Percentiles rank a stretch among this genome's conserved stretches.
phyloP scores from a whole-genome alignment of 2,888 invertebrate genomes.

The Polydrusus pterygomalis region DNA sequence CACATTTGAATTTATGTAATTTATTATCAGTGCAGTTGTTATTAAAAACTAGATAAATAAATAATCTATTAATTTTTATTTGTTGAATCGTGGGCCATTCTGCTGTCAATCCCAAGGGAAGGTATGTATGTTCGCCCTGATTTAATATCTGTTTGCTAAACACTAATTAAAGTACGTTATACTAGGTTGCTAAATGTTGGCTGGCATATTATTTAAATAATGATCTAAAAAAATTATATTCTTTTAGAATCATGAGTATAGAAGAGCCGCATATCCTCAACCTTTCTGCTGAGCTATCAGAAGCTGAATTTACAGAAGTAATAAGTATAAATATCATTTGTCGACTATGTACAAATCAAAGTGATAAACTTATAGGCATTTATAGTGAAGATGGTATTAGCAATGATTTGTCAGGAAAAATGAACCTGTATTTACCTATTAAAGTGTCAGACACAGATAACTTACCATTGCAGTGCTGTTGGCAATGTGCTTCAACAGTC shows the following conservation, averaged over 20 bases:
- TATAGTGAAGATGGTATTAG: slow-evolving; percentile 78
- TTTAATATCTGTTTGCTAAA: not conserved
- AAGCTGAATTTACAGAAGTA: slow-evolving; percentile 54
- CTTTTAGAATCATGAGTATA: slow-evolving; percentile 31
- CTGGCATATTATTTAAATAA: not conserved
- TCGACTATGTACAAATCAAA: slow-evolving; percentile 64
- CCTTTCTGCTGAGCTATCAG: slow-evolving; percentile 43
- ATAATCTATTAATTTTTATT: not conserved
- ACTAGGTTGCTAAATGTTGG: no score
- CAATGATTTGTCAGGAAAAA: slow-evolving; percentile 77
- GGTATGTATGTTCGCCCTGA: no score
- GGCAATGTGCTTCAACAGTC: slow-evolving; percentile 78
- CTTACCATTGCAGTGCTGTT: slow-evolving; percentile 78
- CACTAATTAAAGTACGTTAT: not conserved
- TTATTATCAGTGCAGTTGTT: not conserved
- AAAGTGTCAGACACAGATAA: slow-evolving; percentile 74
- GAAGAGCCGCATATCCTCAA: slow-evolving; percentile 25
- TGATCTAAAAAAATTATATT: not conserved
- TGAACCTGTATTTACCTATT: slow-evolving; percentile 79
- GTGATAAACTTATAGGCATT: slow-evolving; percentile 74
- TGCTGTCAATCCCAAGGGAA: no score
- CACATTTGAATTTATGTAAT: slow-evolving; percentile 33
- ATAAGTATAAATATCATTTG: slow-evolving; percentile 60
- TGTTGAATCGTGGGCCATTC: no score
- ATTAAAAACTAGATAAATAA: not conserved